Percentiles rank a stretch among this genome's conserved stretches.
Evolutionary conservation across 2,113 vertebrate species (phyloP).

Genomic region (Furnarius figulus): DNA sequence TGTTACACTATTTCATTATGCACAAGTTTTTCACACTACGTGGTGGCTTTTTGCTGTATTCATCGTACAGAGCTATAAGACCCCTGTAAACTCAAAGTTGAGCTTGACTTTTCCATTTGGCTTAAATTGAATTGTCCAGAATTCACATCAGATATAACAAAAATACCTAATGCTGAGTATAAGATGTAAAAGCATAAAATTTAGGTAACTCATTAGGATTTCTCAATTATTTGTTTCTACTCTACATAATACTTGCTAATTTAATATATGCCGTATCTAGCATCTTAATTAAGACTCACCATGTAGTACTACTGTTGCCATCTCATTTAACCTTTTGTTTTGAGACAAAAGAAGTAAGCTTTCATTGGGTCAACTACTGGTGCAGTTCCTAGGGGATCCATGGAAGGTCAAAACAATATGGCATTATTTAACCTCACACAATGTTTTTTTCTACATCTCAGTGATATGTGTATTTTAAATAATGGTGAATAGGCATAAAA

Average conservation of each 20-base stretch:
- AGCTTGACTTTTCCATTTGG: neutral
- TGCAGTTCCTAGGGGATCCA: neutral
- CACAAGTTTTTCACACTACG: neutral
- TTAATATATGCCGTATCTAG: neutral
- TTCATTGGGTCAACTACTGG: neutral
- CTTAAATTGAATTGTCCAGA: neutral
- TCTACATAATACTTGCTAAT: neutral
- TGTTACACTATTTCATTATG: neutral
- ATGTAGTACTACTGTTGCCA: neutral
- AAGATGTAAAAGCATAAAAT: neutral
- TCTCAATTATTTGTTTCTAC: neutral
- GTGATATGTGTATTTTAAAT: neutral
- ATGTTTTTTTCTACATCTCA: neutral
- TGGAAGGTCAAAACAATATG: neutral
- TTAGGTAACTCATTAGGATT: neutral
- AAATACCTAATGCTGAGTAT: neutral
- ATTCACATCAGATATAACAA: neutral
- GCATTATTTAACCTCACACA: neutral
- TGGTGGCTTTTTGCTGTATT: neutral
- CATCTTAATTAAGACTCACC: neutral
- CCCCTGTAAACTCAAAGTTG: neutral
- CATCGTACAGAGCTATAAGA: neutral
- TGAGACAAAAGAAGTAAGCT: neutral
- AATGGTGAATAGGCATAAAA: neutral
- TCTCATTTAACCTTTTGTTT: slow-evolving; percentile 11